A percentile compares a stretch with the other conserved stretches of the same genome.
Conservation (phyloP, 2,797 vertebrate species). For the Falco berigora region DNA sequence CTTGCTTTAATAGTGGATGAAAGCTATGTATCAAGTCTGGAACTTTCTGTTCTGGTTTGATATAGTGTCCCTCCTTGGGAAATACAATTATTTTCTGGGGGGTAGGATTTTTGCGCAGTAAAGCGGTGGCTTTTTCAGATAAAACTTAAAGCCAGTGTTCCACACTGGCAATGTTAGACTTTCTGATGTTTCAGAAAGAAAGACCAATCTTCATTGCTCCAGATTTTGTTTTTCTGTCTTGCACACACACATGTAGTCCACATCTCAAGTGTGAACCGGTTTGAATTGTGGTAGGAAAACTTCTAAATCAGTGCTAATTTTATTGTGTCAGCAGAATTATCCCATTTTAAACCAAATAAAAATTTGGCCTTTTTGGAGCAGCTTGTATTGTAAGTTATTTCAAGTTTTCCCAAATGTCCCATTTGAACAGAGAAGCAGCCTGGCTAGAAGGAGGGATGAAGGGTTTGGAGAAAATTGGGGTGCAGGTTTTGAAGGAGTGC, state of each 20-base stretch:
- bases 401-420: neutral
- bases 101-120: neutral
- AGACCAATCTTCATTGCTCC: neutral
- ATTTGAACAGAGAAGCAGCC: neutral
- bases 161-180: neutral
- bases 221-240: neutral
- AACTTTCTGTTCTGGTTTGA: neutral
- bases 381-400: neutral
- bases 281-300: neutral
- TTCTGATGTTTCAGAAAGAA: neutral
- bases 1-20: neutral
- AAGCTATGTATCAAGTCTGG: neutral
- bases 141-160: neutral
- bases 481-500: neutral
- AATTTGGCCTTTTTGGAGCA: neutral
- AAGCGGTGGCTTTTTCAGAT: neutral
- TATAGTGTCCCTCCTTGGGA: neutral
- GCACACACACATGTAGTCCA: neutral
- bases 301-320: neutral
- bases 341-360: neutral
- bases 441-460: neutral
- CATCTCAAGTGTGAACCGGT: neutral
- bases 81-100: neutral
- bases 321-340: neutral
- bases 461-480: neutral